These are phyloP conservation scores for Xanthorhoe spadicearia DNA, from an alignment of 2,888 invertebrate genomes.

Conservation along the genomic window DNA sequence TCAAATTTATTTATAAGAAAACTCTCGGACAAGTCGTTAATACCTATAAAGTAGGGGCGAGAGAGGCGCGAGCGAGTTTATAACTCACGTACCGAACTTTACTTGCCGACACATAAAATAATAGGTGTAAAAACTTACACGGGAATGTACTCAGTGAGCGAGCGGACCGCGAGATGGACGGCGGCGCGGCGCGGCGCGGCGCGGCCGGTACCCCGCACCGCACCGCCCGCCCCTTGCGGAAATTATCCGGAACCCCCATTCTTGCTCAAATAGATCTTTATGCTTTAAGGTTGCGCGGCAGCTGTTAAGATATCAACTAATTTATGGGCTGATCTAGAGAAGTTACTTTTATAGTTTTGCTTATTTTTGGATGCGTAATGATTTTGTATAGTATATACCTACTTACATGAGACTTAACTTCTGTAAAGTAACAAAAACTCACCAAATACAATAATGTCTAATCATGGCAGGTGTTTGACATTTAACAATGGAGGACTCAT, in stretches of 20 bases:
- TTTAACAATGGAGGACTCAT: constrained; percentile 31
- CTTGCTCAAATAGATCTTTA: constrained; percentile 40
- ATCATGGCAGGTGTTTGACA: constrained; percentile 32
- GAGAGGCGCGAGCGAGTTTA: constrained; percentile 84
- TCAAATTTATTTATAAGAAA: constrained; percentile 86
- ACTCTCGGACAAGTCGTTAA: constrained; percentile 86
- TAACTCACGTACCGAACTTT: constrained; percentile 86
- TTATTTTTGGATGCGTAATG: too few species aligned
- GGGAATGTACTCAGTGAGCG: constrained; percentile 84
- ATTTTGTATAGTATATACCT: not conserved
- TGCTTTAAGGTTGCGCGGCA: constrained; percentile 29
- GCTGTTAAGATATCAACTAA: constrained; percentile 30
- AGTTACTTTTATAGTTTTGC: too few species aligned
- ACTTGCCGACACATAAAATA: constrained; percentile 85
- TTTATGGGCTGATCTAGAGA: constrained; percentile 10
- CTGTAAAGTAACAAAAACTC: constrained; percentile 3
- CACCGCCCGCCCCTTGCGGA: constrained; percentile 25
- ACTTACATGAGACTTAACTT: not conserved
- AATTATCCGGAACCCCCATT: constrained; percentile 45
- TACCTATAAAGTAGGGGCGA: constrained; percentile 85
- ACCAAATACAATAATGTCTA: constrained; percentile 1
- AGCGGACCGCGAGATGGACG: constrained; percentile 80
- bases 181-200: constrained; percentile 42
- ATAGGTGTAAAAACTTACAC: constrained; percentile 86
- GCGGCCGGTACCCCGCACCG: constrained; percentile 34